Evolutionary conservation across 2,888 invertebrate genomes (phyloP).

Genomic region (Epinotia ramella): DNA sequence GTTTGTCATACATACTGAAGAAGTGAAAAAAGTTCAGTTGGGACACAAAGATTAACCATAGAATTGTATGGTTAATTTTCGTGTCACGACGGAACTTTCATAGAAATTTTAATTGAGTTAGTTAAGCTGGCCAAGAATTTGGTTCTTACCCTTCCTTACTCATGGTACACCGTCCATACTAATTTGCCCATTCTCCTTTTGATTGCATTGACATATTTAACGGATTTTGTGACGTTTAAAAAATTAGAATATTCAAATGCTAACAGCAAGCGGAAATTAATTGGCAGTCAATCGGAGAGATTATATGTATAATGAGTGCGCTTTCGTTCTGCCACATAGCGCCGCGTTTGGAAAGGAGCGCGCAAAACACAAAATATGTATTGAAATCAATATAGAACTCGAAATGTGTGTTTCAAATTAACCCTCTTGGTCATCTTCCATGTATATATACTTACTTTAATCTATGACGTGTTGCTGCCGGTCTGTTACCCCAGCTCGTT

Average conservation of each 20-base stretch:
- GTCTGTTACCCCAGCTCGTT: conserved; percentile 9
- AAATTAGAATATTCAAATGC: background rate
- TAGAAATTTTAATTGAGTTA: no score
- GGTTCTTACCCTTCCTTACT: no score
- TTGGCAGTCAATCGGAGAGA: background rate
- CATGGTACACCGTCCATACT: no score
- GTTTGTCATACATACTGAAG: no score
- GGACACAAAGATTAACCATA: no score
- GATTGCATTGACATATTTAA: no score
- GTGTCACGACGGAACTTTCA: no score
- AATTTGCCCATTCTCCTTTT: no score
- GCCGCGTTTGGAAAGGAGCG: background rate
- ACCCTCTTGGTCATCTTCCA: background rate
- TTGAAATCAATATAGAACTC: background rate
- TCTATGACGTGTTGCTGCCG: conserved; percentile 3
- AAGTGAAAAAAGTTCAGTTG: no score
- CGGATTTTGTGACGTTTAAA: no score
- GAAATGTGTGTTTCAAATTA: background rate
- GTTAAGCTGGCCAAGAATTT: no score
- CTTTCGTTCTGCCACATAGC: background rate
- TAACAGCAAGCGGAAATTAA: background rate
- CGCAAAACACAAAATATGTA: background rate
- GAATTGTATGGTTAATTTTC: no score
- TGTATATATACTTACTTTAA: background rate
- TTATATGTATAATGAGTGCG: background rate